Base-by-base conservation (phyloP, 2,113 vertebrate genomes). In the Pomatorhinus ruficollis region DNA sequence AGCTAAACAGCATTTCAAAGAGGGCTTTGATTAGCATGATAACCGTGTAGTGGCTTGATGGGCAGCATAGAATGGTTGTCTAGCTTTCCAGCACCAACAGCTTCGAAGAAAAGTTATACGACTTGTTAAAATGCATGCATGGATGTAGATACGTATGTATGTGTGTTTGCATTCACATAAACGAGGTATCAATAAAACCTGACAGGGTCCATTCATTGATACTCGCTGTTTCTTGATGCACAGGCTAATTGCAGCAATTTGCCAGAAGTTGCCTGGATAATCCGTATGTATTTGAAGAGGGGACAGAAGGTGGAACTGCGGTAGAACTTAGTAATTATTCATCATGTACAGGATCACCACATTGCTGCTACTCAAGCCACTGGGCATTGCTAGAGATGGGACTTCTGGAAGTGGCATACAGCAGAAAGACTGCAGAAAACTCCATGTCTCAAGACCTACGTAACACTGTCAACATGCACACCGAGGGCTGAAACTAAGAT, bases 21-120 rank as follows among this genome's bases (percentile, higher is more conserved):
- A 33, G 1, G 33, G 75, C 71, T 94, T 96, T 93, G 95, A 96
- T 96, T 95, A 97, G 93, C 90, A 96, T 97, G 95, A 93, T 96
- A 86, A 93, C 68, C 31, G 3, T 94, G 85, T 78, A 88, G 92
- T 71, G 77, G 90, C 52, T 90, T 89, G 93, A 90, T 95, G 80
- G 86, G 72, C 90, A 82, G 92, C 31, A 15, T 61, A 83, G 72
- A 92, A 75, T 49, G 59, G 81, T 94, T 89, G 94, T 78, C 69
- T 84, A 75, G 83, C 92, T 85, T 89, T 96, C 72, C 64, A 92
- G 69, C 83, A 87, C 56, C 83, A 83, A 83, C 52, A 75, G 52
- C 57, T 92, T 66, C 1, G 4, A 90, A 44, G 83, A 63, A 78
- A 89, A 87, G 76, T 90, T 94, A 33, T 5, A 44, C 86, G 60